Evolutionary conservation across 1,140 invertebrate genomes (phyloP).

Genomic region (Drosophila parvula): DNA sequence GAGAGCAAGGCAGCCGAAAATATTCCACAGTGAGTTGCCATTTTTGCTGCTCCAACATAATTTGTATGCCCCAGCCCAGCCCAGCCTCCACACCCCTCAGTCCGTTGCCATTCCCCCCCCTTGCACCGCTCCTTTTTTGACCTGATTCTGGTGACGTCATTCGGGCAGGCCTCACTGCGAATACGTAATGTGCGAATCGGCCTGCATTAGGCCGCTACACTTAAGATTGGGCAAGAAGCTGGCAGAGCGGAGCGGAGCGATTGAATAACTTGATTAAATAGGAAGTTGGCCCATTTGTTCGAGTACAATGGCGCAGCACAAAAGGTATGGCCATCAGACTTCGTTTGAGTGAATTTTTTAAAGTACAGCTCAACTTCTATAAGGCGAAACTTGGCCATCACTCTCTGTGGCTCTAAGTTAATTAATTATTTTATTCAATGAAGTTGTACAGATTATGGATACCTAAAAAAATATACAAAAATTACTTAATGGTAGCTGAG

Average conservation of each 20-base stretch:
- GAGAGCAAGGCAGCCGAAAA: conserved; percentile 29
- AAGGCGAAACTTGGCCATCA: not conserved
- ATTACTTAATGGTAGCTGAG: not conserved
- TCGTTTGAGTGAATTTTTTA: not conserved
- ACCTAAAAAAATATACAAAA: not conserved
- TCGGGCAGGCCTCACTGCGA: conserved; percentile 47
- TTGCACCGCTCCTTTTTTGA: conserved; percentile 39
- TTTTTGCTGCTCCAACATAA: conserved; percentile 70
- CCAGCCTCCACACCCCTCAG: conserved; percentile 1
- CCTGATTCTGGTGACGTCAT: conserved; percentile 78
- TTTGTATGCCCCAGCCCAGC: conserved; percentile 44
- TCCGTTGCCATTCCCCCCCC: conserved; percentile 1
- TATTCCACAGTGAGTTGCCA: conserved; percentile 71
- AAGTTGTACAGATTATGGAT: too few relatives aligned
- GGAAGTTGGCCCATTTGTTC: conserved; percentile 22
- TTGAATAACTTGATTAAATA: conserved; percentile 47
- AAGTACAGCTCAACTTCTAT: not conserved
- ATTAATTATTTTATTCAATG: not conserved
- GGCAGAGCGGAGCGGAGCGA: conserved; percentile 9
- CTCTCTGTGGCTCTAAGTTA: not conserved
- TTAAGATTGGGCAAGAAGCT: not conserved
- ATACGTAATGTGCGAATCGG: conserved; percentile 57
- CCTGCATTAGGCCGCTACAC: conserved; percentile 19
- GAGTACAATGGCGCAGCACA: conserved; percentile 12
- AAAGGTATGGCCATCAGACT: conserved; percentile 8